phyloP scores from a whole-genome alignment of 2,888 invertebrate genomes.

The Ophioninae sp. region DNA sequence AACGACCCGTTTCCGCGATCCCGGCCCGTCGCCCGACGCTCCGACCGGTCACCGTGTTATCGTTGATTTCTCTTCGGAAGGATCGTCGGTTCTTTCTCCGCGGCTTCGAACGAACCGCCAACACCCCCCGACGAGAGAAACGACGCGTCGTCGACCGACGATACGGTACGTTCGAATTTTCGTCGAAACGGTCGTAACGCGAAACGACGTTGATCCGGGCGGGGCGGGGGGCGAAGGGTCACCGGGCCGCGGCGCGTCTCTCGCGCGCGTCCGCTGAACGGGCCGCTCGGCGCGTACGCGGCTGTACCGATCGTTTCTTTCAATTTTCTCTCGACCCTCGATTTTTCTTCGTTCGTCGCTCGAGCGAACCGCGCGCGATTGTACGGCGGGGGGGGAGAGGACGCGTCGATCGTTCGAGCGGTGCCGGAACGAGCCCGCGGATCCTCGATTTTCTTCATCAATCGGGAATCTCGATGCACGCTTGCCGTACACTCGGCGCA shows the following conservation, averaged over 20 bases:
- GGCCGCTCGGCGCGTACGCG: too few relatives aligned
- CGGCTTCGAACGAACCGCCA: neutral
- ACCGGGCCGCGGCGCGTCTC: conserved; percentile 55
- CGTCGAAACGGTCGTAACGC: conserved; percentile 31
- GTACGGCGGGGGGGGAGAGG: too few relatives aligned
- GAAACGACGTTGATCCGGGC: conserved; percentile 56
- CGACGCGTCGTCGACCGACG: too few relatives aligned
- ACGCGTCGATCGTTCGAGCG: conserved; percentile 55
- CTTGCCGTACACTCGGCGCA: conserved; percentile 29
- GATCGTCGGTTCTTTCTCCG: neutral
- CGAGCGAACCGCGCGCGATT: conserved; percentile 54
- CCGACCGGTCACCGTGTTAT: too few relatives aligned
- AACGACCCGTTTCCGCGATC: too few relatives aligned
- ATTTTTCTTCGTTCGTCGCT: conserved; percentile 40
- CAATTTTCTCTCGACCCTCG: too few relatives aligned
- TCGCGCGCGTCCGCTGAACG: conserved; percentile 37
- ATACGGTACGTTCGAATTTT: too few relatives aligned
- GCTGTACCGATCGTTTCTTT: conserved; percentile 22
- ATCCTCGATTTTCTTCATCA: conserved; percentile 58
- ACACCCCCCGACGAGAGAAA: neutral
- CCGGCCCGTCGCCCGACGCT: too few relatives aligned
- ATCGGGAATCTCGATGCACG: conserved; percentile 50
- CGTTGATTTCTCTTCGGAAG: neutral
- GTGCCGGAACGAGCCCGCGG: conserved; percentile 48
- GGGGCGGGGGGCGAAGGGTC: conserved; percentile 64